phyloP scores from a whole-genome alignment of 2,797 vertebrate genomes.

The Channallabes apus region DNA sequence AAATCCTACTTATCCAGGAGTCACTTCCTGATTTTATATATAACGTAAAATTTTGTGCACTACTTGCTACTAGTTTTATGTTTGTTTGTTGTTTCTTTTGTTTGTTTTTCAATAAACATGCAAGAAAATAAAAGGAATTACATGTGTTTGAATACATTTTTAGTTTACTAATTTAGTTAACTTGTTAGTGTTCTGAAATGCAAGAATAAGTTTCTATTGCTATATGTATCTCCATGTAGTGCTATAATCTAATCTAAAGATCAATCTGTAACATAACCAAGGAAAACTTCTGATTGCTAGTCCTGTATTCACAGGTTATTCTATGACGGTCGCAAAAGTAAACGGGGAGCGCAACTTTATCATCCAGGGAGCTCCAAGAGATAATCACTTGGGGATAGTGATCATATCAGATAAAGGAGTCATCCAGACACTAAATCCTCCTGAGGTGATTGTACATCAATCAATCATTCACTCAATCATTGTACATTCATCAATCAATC shows the following conservation, averaged over 20 bases:
- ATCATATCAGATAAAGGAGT: background rate
- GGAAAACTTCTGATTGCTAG: background rate
- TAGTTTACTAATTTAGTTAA: background rate
- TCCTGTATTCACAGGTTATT: conserved; percentile 68
- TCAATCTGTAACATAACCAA: background rate
- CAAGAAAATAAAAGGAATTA: background rate
- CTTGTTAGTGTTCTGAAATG: background rate
- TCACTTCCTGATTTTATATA: background rate
- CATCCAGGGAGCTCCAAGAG: conserved; percentile 72
- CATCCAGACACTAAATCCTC: background rate
- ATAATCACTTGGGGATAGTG: conserved; percentile 67
- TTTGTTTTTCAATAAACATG: too few species aligned
- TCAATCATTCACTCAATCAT: too few species aligned
- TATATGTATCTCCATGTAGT: background rate
- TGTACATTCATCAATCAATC: too few species aligned
- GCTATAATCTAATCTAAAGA: background rate
- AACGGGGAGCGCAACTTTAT: rapidly evolving
- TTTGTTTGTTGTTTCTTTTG: too few species aligned
- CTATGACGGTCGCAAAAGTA: conserved; percentile 62
- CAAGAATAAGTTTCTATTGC: background rate
- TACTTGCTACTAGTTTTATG: background rate
- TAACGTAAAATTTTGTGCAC: background rate
- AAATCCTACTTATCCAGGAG: background rate
- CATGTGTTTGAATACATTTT: background rate
- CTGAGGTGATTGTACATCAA: conserved; percentile 9